phyloP scores from a whole-genome alignment of 2,888 invertebrate species.

The Drosophila demipolita region DNA sequence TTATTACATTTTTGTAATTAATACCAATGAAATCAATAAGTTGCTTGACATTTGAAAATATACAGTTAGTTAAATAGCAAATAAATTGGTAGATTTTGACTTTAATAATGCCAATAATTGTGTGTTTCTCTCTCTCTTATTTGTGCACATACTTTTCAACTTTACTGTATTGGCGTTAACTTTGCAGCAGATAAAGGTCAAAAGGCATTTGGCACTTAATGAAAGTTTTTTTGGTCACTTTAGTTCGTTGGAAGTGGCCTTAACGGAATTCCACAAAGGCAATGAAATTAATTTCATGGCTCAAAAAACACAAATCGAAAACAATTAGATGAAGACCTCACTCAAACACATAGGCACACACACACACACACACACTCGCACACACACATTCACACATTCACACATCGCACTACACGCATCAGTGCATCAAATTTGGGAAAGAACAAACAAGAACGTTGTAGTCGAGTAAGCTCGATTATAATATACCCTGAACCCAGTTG shows the following conservation, averaged over 20 bases:
- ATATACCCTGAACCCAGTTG: neutral
- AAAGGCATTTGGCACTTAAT: slow-evolving; percentile 44
- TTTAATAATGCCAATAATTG: slow-evolving; percentile 3
- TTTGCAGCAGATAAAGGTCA: slow-evolving; percentile 42
- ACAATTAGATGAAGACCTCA: slow-evolving; percentile 54
- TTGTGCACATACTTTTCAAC: slow-evolving; percentile 3
- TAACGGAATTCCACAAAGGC: slow-evolving; percentile 46
- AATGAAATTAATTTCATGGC: slow-evolving; percentile 80
- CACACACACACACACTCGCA: neutral
- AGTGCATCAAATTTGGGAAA: slow-evolving; percentile 3
- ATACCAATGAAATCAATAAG: neutral
- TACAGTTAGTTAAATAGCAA: neutral
- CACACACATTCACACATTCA: neutral
- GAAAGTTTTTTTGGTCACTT: slow-evolving; percentile 31
- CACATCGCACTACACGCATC: slow-evolving; percentile 11
- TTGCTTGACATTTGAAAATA: neutral
- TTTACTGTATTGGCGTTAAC: slow-evolving; percentile 6
- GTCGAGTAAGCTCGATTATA: neutral
- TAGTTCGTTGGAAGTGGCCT: slow-evolving; percentile 35
- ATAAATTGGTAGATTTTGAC: neutral
- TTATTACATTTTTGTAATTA: neutral
- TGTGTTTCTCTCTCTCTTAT: neutral
- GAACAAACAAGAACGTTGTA: neutral
- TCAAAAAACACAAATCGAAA: slow-evolving; percentile 76
- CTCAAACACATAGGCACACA: slow-evolving; percentile 24